A percentile compares a stretch with the other conserved stretches of the same genome.
phyloP scores from a whole-genome alignment of 2,888 invertebrate genomes.

The Ischnus inquisitorius region DNA sequence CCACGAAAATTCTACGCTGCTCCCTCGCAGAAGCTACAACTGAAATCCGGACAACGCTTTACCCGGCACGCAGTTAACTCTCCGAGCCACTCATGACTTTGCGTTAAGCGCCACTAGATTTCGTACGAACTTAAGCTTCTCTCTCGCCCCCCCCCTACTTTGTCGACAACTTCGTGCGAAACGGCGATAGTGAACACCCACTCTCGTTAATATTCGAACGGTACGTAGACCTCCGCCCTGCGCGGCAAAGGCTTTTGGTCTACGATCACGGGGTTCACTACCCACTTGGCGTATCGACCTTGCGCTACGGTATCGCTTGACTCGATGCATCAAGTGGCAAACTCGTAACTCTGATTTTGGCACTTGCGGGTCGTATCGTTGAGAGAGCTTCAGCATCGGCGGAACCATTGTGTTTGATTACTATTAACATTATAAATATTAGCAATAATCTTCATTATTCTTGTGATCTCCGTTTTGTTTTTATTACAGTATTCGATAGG shows the following conservation, averaged over 20 bases:
- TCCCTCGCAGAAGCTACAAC: slow-evolving; percentile 70
- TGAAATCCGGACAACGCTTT: slow-evolving; percentile 78
- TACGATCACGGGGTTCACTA: slow-evolving; percentile 14
- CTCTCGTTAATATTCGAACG: slow-evolving; percentile 75
- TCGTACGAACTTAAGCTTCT: slow-evolving; percentile 30
- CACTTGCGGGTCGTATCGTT: neutral
- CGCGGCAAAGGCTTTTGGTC: slow-evolving; percentile 7
- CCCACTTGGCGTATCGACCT: slow-evolving; percentile 15
- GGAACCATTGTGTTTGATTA: neutral
- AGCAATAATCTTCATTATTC: no score
- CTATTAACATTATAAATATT: no score
- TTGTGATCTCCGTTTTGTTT: no score
- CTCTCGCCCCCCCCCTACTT: slow-evolving; percentile 33
- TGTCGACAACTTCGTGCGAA: slow-evolving; percentile 12
- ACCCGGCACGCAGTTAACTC: slow-evolving; percentile 75
- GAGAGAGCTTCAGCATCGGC: neutral
- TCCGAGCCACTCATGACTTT: slow-evolving; percentile 37
- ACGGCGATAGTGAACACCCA: slow-evolving; percentile 9
- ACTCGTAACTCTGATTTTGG: slow-evolving; percentile 17
- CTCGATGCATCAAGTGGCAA: slow-evolving; percentile 1
- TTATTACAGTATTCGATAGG: no score
- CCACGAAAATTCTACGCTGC: slow-evolving; percentile 10
- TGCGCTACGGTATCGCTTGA: slow-evolving; percentile 5
- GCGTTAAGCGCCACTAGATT: slow-evolving; percentile 42
- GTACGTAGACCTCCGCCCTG: neutral